A percentile compares a stretch with the other conserved stretches of the same genome.
phyloP scores from a whole-genome alignment of 2,888 invertebrate genomes.

The Alitta virens region DNA sequence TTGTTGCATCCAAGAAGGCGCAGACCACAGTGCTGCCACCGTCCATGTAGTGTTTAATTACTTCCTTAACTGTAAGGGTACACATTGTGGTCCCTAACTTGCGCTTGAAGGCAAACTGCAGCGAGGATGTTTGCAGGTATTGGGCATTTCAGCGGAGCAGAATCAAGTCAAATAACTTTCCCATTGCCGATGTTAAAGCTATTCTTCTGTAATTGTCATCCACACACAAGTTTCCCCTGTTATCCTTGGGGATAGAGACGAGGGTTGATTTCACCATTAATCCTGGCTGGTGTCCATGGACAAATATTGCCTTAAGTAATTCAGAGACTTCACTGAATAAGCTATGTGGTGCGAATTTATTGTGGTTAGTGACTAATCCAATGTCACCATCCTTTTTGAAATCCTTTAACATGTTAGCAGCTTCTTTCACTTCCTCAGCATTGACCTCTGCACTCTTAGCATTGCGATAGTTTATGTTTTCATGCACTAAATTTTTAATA shows the following conservation, averaged over 20 bases:
- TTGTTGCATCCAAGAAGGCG: no score
- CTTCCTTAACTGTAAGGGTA: no score
- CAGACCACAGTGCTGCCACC: no score
- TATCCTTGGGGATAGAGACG: neutral
- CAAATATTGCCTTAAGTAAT: neutral
- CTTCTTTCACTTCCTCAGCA: neutral
- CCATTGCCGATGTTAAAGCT: no score
- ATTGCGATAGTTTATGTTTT: neutral
- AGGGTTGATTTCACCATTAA: neutral
- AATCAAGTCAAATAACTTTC: no score
- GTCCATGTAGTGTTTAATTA: no score
- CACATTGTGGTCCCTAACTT: no score
- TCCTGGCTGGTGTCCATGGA: neutral
- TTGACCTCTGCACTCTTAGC: neutral
- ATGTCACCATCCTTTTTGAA: neutral
- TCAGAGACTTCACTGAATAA: neutral
- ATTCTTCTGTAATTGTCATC: no score
- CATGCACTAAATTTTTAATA: neutral
- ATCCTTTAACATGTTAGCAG: neutral
- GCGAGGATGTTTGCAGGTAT: no score
- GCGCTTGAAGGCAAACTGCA: no score
- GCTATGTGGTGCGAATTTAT: neutral
- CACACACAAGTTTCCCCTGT: neutral
- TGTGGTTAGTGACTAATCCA: neutral
- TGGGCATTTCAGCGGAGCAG: no score